Percentiles rank a stretch among this genome's conserved stretches.
Conservation (phyloP, 2,113 vertebrate species). For the Lagopus muta region DNA sequence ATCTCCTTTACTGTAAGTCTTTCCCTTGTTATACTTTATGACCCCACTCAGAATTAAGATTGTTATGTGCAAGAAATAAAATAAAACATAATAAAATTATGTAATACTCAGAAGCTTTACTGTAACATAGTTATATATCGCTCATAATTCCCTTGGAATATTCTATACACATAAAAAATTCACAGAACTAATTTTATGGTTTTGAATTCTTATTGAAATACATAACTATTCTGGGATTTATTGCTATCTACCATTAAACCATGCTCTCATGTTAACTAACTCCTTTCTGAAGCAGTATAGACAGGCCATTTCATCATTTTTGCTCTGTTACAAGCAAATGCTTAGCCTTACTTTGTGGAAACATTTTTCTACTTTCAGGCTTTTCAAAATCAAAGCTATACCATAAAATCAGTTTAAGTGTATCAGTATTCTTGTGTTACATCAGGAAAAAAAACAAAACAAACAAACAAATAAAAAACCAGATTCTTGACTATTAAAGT, state of each 20-base stretch:
- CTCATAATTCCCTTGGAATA: not conserved
- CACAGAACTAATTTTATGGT: not conserved
- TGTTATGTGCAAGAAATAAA: not conserved
- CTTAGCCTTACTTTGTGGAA: not conserved
- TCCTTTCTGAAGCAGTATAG: not conserved
- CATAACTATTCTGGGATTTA: not conserved
- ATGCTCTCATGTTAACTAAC: not conserved
- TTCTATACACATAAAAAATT: constrained; percentile 38
- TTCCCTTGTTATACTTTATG: constrained; percentile 18
- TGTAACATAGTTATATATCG: constrained; percentile 17
- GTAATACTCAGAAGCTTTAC: not conserved
- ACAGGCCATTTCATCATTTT: not conserved
- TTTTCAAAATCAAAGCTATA: not conserved
- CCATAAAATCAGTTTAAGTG: not conserved
- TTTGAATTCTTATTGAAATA: constrained; percentile 36
- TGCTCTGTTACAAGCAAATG: not conserved
- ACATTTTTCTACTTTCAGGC: not conserved
- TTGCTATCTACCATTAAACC: not conserved
- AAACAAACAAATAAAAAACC: not conserved
- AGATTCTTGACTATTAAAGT: not conserved
- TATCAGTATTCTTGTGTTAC: not conserved
- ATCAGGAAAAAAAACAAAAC: not conserved
- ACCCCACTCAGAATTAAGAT: not conserved
- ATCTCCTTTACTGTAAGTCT: not conserved
- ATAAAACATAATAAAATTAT: constrained; percentile 12